Base-by-base conservation (phyloP, 2,113 vertebrate genomes). In the Phalacrocorax aristotelis region DNA sequence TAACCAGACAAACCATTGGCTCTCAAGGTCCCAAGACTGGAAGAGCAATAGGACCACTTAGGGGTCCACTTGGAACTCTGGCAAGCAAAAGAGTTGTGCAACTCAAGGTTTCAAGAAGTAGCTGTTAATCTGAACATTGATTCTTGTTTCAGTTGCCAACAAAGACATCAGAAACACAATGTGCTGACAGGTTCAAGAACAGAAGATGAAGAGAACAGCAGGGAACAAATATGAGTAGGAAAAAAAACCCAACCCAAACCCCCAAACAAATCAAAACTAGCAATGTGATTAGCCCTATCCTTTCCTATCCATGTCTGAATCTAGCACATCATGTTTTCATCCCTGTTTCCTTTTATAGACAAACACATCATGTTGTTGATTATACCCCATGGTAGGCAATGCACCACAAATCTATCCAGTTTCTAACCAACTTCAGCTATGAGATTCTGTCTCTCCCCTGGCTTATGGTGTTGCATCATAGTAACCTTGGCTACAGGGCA, bases 401-500 rank as follows among this genome's bases (percentile, higher is more conserved):
- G 38, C 13, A 64, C 23, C 68, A 46, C 36, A 93, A 36, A 62
- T 54, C 61, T 42, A 40, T 44, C 17, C 62, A 42, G 38, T 91
- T 94, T 75, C 72, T 58, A 85, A 72, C 32, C 26, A 90, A 5
- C 69, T 94, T 95, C 54, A 65, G 40, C 32, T 71, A 36, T 76
- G 84, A 87, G 40, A 78, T 70, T 89, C 57, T 61, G 11, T 48
- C 86, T 89, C 80, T 95, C 52, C 36, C 17, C 7, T 36, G 72
- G 74, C 65, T 91, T 89, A 44, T 87, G 52, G 62, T 86, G 87
- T 40, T 95, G 95, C 5, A 5, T 96, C 96, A 95, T 23, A 23
- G 90, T 96, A 96, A 87, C 94, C 95, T 76, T 92, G 93, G 81
- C 87, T 94, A 93, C 93, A 87, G 70, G 76, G 83, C 82, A 95